phyloP scores from a whole-genome alignment of 1,140 invertebrate genomes.

The Maniola jurtina region DNA sequence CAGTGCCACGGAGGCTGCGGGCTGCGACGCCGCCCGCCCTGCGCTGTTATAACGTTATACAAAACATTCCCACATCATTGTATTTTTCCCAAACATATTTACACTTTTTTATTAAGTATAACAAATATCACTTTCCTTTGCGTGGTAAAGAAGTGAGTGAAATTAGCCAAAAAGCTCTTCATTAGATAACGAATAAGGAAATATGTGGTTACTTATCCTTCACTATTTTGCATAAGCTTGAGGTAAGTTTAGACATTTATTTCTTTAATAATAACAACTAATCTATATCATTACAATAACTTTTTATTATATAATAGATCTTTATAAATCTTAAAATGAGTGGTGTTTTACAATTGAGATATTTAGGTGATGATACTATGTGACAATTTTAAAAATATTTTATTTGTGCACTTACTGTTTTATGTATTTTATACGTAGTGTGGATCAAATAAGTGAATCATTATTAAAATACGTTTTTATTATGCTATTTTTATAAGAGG shows the following conservation, averaged over 20 bases:
- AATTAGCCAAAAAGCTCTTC: background rate
- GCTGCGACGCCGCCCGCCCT: slow-evolving; percentile 51
- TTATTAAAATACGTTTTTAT: no score
- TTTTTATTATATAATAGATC: background rate
- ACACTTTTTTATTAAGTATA: slow-evolving; percentile 6
- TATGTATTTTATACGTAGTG: no score
- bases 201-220: slow-evolving; percentile 3
- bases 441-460: no score
- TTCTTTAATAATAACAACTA: background rate
- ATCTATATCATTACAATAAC: background rate
- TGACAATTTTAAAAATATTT: no score
- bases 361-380: no score
- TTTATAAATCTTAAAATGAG: background rate
- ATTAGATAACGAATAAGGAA: background rate
- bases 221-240: background rate
- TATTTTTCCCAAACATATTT: slow-evolving; percentile 12
- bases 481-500: no score
- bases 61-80: slow-evolving; percentile 25
- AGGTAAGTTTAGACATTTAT: slow-evolving; percentile 5
- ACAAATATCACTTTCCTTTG: background rate
- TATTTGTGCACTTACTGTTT: no score
- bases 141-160: background rate
- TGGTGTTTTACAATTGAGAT: no score
- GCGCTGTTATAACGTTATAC: slow-evolving; percentile 18
- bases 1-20: slow-evolving; percentile 74